Evolutionary conservation across 2,797 vertebrate genomes (phyloP), one percentile per base, ranked within the genome.

Genomic region (Pangasius mekongensis): DNA sequence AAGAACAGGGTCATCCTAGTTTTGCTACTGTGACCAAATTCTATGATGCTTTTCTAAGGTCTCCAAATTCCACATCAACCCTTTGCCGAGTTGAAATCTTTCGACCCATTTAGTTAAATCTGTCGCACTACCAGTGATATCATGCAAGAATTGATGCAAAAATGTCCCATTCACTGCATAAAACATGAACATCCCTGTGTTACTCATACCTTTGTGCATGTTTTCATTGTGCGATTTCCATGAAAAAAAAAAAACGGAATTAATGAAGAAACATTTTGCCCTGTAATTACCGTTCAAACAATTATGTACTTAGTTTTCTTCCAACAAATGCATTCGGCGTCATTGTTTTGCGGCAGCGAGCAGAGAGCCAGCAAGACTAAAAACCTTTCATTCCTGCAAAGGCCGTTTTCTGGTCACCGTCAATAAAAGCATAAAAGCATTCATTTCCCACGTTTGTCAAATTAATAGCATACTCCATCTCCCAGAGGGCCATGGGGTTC

Each of bases 351-450:
- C 95, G 90, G 94, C 94, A 71, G 88, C 93, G 95, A 95, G 95
- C 95, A 94, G 95, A 95, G 95, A 95, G 95, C 95, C 95, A 93
- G 94, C 93, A 96, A 96, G 96, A 96, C 96, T 96, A 96, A 96
- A 91, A 96, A 96, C 96, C 96, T 97, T 97, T 97, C 96, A 97
- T 96, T 96, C 94, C 95, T 94, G 94, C 95, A 96, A 96, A 96
- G 96, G 96, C 96, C 96, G 95, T 94, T 95, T 94, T 87, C 95
- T 96, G 95, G 96, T 96, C 96, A 96, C 95, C 93, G 90, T 96
- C 96, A 97, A 96, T 97, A 97, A 97, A 97, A 96, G 96, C 96
- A 97, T 96, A 96, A 97, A 97, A 97, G 96, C 96, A 96, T 97
- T 96, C 96, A 96, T 96, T 97, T 97, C 95, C 96, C 96, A 96